Evolutionary conservation across 2,797 vertebrate species (phyloP).

Genomic region (Muscicapa comitata): DNA sequence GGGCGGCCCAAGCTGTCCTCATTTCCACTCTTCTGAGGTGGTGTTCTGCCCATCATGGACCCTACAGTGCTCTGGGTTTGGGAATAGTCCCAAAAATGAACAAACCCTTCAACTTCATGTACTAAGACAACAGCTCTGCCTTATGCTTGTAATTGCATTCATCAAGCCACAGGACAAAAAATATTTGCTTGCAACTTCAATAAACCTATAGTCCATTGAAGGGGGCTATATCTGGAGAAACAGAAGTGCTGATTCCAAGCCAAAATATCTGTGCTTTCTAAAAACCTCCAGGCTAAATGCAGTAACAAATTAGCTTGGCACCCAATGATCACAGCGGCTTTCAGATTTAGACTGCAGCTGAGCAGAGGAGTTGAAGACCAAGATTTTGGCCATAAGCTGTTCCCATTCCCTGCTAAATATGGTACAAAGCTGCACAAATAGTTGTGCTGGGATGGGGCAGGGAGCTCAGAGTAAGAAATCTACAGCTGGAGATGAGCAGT

Average conservation of each 20-base stretch:
- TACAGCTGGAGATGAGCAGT: not conserved
- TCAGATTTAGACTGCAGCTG: not conserved
- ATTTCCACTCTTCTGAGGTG: not conserved
- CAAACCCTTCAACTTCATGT: not conserved
- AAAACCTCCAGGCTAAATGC: not conserved
- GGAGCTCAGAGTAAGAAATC: not conserved
- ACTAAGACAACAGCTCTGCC: not conserved
- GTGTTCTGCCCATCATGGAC: not conserved
- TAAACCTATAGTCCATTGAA: fast-evolving
- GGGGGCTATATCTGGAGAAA: not conserved
- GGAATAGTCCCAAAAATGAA: not conserved
- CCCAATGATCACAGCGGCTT: not conserved
- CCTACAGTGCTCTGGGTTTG: not conserved
- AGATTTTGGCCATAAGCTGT: not conserved
- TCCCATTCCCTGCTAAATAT: not conserved
- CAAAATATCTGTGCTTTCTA: not conserved
- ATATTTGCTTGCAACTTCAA: not conserved
- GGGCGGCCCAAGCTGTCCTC: not conserved
- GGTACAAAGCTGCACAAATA: not conserved
- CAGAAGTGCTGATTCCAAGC: not conserved
- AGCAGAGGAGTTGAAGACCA: not conserved
- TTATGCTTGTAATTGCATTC: not conserved
- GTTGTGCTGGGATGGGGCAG: not conserved
- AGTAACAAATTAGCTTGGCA: not conserved
- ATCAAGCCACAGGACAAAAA: not conserved